Base-by-base conservation (phyloP, 1,140 invertebrate genomes). In the Drosophila varians region DNA sequence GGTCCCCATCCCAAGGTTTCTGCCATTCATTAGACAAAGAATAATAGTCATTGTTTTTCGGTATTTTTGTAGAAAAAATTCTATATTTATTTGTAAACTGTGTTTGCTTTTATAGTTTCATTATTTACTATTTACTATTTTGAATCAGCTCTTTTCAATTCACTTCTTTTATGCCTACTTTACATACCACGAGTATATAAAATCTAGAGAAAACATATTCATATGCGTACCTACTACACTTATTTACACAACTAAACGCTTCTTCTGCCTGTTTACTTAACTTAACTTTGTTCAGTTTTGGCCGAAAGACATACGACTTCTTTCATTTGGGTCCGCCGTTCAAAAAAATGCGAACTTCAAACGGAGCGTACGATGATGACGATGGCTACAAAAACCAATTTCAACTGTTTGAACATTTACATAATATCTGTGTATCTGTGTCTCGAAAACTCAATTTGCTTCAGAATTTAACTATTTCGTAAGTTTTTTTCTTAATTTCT, bases 171-270 rank as follows among this genome's bases (percentile, higher is more conserved):
- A 74, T 70, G 46, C 43, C 74, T 86, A 77, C 76, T 80, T 86
- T 80, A 86, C 80, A 87, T 70, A 78, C 82, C 72, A 76, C 51
- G 54, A 53, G 58, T 76, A 46, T 52, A 77, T 79, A 61, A 54
- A 68, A 48, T 55, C 69, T 73, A 73, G 62, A 45, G 57, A 60
- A 65, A 46, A 73, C 60, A 51, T 70, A 78, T 74, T 61, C 52
- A 74, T 68, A 60, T 60, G 72, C 68, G 72, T 72, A 58, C 64
- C 74, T 87, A 77, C 74, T 87, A 77, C 71, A 74, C 42, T 71
- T 87, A 87, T 87, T 87, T 87, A 87, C 73, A 87, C 83, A 86
- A 77, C 83, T 86, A 86, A 38, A 82, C 77, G 75, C 73, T 72
- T 74, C 76, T 68, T 75, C 58, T 73, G 73, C 75, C 65, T 62